Base-by-base conservation (phyloP, 2,797 vertebrate genomes). In the Tapera naevia region DNA sequence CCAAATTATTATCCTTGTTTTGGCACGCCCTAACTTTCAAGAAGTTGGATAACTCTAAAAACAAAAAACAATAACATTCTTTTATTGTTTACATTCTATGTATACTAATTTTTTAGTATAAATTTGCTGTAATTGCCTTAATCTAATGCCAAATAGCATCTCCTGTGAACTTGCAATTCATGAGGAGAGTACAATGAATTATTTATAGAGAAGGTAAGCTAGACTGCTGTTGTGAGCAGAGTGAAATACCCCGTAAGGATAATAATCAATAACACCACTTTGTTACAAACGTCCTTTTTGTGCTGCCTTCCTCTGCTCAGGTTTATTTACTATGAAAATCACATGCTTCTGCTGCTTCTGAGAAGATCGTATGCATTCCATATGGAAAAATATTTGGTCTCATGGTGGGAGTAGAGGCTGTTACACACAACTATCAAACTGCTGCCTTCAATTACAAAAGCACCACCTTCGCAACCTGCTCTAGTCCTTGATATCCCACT, bases 381-480 rank as follows among this genome's bases (percentile, higher is more conserved):
- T 9, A 28, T 4, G 24, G 53, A 56, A 70, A 80, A 76, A 14
- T 12, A 35, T 73, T 87, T 48, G 35, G 18, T 91, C 19, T 75
- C 37, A 4, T 4, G 11, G 10, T 82, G 79, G 48, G 51, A 94
- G 17, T 37, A 45, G 57, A 53, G 57, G 27, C 7, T 60, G 8
- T 37, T 39, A 32, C 33, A 25, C 25, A 43, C 0, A 0, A 37
- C n/a, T 3, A 5, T 43, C 7, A 73, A 83, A 51, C 21, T 0
- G 0, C 48, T 73, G 64, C 69, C 35, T 71, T 56, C 39, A 45
- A 1, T 45, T 32, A 66, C 46, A 32, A 11, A 11, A 32, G 80
- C 0, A 0, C 32, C 0, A 1, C 69, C 53, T 35, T 60, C 3
- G 41, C 39, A 58, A 30, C 33, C 3, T 17, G 13, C 21, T 3